phyloP scores from a whole-genome alignment of 2,797 vertebrate genomes.

The Semaprochilodus insignis region DNA sequence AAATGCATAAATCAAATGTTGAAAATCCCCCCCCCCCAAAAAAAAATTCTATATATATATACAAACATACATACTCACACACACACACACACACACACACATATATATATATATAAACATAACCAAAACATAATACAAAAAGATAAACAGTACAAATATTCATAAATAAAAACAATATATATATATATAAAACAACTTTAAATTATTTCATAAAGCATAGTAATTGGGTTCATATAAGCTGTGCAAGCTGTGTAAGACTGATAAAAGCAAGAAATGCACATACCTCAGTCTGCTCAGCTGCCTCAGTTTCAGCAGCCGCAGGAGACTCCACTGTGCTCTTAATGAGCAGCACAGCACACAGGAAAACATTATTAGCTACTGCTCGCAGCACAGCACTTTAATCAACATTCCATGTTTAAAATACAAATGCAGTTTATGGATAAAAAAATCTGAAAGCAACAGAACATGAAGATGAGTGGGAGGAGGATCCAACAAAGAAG shows the following conservation, averaged over 20 bases:
- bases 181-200: neutral
- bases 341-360: constrained; percentile 59
- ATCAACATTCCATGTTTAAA: constrained; percentile 9
- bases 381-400: neutral
- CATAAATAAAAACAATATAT: neutral
- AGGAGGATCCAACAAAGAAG: neutral
- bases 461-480: constrained; percentile 1
- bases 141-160: too few species aligned
- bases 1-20: neutral
- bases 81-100: too few species aligned
- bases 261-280: constrained; percentile 41
- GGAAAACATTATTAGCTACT: constrained; percentile 42
- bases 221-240: neutral
- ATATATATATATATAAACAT: too few species aligned
- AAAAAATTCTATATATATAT: too few species aligned
- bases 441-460: neutral
- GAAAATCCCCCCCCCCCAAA: too few species aligned
- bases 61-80: too few species aligned
- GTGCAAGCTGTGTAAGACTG: neutral
- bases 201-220: neutral
- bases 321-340: constrained; percentile 73
- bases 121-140: too few species aligned
- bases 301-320: constrained; percentile 68
- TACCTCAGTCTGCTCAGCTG: constrained; percentile 74
- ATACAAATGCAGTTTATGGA: neutral